phyloP scores from a whole-genome alignment of 2,888 invertebrate genomes.

The Apocheima hispidaria region DNA sequence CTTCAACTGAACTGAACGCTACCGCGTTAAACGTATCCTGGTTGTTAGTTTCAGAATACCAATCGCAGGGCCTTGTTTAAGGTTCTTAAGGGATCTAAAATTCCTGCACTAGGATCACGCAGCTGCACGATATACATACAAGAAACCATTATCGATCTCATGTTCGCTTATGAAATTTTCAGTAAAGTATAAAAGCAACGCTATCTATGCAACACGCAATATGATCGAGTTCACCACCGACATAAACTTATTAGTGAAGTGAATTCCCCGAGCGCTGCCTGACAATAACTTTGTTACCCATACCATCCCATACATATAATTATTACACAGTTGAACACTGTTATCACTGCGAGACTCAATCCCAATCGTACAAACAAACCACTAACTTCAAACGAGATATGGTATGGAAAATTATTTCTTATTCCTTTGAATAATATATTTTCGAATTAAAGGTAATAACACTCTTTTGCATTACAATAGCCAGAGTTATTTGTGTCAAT shows the following conservation, averaged over 20 bases:
- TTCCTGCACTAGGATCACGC: not conserved
- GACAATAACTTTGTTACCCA: constrained; percentile 1
- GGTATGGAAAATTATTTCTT: not conserved
- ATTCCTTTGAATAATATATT: not conserved
- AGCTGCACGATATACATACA: not conserved
- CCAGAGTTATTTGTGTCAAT: not conserved
- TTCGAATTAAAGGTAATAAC: not conserved
- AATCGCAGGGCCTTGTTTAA: too few relatives aligned
- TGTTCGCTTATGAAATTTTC: not conserved
- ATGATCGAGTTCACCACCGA: not conserved
- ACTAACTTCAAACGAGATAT: not conserved
- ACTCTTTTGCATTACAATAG: not conserved
- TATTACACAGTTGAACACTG: constrained; percentile 6
- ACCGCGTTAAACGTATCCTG: too few relatives aligned
- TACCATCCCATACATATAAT: too few relatives aligned
- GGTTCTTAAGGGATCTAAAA: too few relatives aligned
- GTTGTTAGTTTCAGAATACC: too few relatives aligned
- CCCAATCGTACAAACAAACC: not conserved
- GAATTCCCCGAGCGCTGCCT: not conserved
- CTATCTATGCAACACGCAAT: not conserved
- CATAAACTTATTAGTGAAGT: constrained; percentile 5
- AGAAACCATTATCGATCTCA: not conserved
- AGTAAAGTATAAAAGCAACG: not conserved
- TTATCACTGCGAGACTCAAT: constrained; percentile 4
- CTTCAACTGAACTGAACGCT: too few relatives aligned